A percentile compares a stretch with the other conserved stretches of the same genome.
phyloP scores from a whole-genome alignment of 1,140 invertebrate genomes.

The Aphis gossypii region DNA sequence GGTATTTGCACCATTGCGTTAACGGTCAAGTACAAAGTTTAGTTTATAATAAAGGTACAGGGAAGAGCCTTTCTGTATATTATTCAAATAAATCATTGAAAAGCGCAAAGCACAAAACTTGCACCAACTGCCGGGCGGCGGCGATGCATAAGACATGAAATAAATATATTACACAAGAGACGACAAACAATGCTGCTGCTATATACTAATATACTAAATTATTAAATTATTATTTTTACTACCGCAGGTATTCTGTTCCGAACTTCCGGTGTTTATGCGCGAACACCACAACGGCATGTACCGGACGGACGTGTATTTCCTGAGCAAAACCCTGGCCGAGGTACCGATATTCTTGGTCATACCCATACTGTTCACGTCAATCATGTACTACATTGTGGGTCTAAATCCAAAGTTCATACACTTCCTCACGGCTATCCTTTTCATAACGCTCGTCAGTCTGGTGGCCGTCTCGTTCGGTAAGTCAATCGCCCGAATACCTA shows the following conservation, averaged over 20 bases:
- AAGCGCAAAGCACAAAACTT: too few species aligned
- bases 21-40: too few species aligned
- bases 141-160: too few species aligned
- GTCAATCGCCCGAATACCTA: slow-evolving; percentile 54
- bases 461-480: slow-evolving; percentile 91
- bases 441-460: slow-evolving; percentile 86
- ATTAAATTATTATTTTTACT: background rate
- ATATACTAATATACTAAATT: background rate
- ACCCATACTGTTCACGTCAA: slow-evolving; percentile 82
- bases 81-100: too few species aligned
- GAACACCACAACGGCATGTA: slow-evolving; percentile 94
- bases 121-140: too few species aligned
- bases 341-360: slow-evolving; percentile 82
- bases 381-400: slow-evolving; percentile 89
- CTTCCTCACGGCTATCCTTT: slow-evolving; percentile 78
- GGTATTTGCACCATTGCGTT: too few species aligned
- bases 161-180: too few species aligned
- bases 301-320: slow-evolving; percentile 89
- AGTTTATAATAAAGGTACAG: too few species aligned
- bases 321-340: slow-evolving; percentile 90
- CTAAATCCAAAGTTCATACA: slow-evolving; percentile 75
- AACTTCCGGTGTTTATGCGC: slow-evolving; percentile 89
- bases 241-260: slow-evolving; percentile 87
- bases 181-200: background rate
- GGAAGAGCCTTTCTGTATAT: too few species aligned